Conservation (phyloP, 2,888 invertebrate species). For the Cerceris rybyensis region DNA sequence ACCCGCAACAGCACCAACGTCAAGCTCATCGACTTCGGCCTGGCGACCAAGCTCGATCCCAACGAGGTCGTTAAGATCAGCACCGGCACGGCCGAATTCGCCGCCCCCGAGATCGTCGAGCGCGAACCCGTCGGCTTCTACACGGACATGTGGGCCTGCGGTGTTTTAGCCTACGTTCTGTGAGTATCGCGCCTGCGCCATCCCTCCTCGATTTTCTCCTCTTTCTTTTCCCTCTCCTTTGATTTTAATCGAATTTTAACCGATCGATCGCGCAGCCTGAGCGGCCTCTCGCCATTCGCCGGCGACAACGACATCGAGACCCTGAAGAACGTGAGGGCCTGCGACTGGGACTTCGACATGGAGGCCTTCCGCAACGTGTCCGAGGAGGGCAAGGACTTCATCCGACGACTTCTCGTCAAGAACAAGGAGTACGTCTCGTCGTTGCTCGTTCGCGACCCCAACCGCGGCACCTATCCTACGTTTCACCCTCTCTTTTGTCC, state of each 20-base stretch:
- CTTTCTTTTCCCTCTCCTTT: neutral
- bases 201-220: neutral
- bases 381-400: slow-evolving; percentile 99
- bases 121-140: slow-evolving; percentile 99
- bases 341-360: slow-evolving; percentile 99
- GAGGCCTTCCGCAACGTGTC: slow-evolving; percentile 97
- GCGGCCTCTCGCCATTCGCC: slow-evolving; percentile 99
- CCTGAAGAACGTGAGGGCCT: slow-evolving; percentile 98
- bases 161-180: slow-evolving; percentile 98
- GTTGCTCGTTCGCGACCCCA: neutral
- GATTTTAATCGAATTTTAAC: neutral
- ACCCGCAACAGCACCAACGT: slow-evolving; percentile 97
- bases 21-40: slow-evolving; percentile 99
- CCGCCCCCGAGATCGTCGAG: slow-evolving; percentile 99
- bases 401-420: slow-evolving; percentile 93
- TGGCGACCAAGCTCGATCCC: slow-evolving; percentile 98
- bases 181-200: slow-evolving; percentile 84
- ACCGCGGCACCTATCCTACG: too few relatives aligned
- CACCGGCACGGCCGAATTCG: slow-evolving; percentile 99
- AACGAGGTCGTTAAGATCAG: slow-evolving; percentile 99
- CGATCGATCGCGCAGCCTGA: slow-evolving; percentile 85
- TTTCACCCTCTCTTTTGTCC: neutral
- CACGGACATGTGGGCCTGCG: slow-evolving; percentile 99
- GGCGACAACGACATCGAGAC: slow-evolving; percentile 99
- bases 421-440: slow-evolving; percentile 92